phyloP scores from a whole-genome alignment of 1,140 invertebrate species.

The Megalopta genalis region DNA sequence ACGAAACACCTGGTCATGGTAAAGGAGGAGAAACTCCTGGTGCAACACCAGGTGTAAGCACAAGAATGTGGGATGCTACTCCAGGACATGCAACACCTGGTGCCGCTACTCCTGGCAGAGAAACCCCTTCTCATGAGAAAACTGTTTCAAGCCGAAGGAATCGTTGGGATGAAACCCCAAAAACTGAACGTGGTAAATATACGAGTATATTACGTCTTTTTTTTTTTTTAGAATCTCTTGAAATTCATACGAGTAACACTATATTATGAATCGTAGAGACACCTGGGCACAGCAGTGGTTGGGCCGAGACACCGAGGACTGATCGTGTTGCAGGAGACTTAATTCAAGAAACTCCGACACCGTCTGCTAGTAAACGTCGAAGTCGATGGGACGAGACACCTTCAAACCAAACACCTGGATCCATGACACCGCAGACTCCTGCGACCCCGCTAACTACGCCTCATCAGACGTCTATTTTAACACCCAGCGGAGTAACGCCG shows the following conservation, averaged over 20 bases:
- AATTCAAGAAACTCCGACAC: slow-evolving; percentile 95
- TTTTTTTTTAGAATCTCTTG: neutral
- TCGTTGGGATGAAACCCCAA: slow-evolving; percentile 99
- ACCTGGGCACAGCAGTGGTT: slow-evolving; percentile 95
- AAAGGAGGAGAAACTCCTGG: slow-evolving; percentile 95
- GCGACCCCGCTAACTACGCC: slow-evolving; percentile 86
- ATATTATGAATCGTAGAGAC: slow-evolving; percentile 85
- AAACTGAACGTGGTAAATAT: slow-evolving; percentile 92
- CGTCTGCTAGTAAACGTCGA: slow-evolving; percentile 92
- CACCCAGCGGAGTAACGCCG: slow-evolving; percentile 88
- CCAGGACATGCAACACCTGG: slow-evolving; percentile 94
- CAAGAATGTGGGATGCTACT: slow-evolving; percentile 97
- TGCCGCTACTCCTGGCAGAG: slow-evolving; percentile 91
- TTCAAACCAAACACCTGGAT: slow-evolving; percentile 86
- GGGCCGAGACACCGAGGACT: slow-evolving; percentile 98
- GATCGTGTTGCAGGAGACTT: slow-evolving; percentile 91
- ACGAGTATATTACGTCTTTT: slow-evolving; percentile 22
- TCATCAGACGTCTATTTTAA: slow-evolving; percentile 82
- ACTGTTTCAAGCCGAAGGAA: slow-evolving; percentile 90
- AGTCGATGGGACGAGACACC: slow-evolving; percentile 98
- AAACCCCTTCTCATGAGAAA: slow-evolving; percentile 93
- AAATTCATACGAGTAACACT: neutral
- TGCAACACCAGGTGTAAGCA: slow-evolving; percentile 92
- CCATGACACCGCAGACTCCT: slow-evolving; percentile 87
- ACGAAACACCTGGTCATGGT: slow-evolving; percentile 96